Conservation (phyloP, 2,113 vertebrate genomes). For the Python bivittatus region DNA sequence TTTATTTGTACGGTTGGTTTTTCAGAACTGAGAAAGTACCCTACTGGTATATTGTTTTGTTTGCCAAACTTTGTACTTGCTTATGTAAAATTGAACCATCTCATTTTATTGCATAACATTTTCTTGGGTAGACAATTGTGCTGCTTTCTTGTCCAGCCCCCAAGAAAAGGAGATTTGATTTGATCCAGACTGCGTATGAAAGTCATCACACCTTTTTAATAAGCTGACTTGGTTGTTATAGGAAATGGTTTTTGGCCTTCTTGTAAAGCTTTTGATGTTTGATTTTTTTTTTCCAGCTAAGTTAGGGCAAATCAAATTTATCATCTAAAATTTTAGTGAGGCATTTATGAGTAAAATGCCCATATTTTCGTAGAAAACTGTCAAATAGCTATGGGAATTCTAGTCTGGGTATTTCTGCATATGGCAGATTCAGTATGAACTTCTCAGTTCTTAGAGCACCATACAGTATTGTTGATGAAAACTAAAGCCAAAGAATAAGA, state of each 20-base stretch:
- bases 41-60: neutral
- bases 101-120: constrained; percentile 36
- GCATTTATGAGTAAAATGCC: neutral
- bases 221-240: neutral
- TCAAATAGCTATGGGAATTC: neutral
- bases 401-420: neutral
- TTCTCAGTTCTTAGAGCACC: neutral
- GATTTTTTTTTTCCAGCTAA: neutral
- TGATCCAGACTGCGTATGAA: neutral
- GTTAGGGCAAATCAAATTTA: neutral
- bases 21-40: neutral
- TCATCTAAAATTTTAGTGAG: neutral
- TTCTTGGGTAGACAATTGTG: constrained; percentile 40
- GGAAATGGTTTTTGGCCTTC: neutral
- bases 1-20: neutral
- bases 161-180: constrained; percentile 41
- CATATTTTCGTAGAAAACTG: constrained; percentile 20
- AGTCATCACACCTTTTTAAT: neutral
- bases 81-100: constrained; percentile 34
- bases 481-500: neutral
- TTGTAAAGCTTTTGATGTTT: constrained; percentile 27
- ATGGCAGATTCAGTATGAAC: neutral
- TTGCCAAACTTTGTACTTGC: neutral
- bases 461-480: neutral
- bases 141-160: constrained; percentile 9